phyloP scores from a whole-genome alignment of 2,888 invertebrate species.

The Sarcophaga caerulescens region DNA sequence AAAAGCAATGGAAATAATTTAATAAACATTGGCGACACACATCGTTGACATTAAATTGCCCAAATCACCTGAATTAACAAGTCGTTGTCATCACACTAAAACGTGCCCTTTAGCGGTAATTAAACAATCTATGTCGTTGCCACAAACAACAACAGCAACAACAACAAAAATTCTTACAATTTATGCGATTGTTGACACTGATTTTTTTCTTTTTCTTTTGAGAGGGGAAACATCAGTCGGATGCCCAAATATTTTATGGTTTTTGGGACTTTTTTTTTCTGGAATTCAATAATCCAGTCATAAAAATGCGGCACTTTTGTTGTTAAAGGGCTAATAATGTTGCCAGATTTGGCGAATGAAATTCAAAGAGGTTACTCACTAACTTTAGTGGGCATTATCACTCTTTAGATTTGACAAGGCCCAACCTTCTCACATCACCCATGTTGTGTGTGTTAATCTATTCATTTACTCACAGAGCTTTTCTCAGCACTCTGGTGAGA shows the following conservation, averaged over 20 bases:
- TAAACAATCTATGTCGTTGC: constrained; percentile 75
- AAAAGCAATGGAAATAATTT: constrained; percentile 22
- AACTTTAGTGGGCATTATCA: no score
- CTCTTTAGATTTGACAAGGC: no score
- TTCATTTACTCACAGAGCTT: no score
- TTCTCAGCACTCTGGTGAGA: no score
- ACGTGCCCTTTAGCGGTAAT: constrained; percentile 80
- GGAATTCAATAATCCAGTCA: constrained; percentile 8
- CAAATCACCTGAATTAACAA: constrained; percentile 77
- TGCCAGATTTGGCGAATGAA: background rate
- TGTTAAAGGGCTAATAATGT: background rate
- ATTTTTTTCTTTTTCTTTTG: constrained; percentile 59
- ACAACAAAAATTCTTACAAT: constrained; percentile 68
- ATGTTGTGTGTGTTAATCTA: no score
- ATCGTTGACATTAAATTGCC: constrained; percentile 80
- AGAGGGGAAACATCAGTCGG: constrained; percentile 2
- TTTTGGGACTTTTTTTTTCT: background rate
- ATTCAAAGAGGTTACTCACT: background rate
- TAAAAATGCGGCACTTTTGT: constrained; percentile 45
- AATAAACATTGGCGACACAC: constrained; percentile 76
- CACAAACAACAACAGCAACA: constrained; percentile 70
- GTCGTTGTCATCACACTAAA: constrained; percentile 70
- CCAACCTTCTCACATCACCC: no score
- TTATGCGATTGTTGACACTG: constrained; percentile 79
- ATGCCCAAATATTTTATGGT: constrained; percentile 3